These are phyloP conservation scores for Kryptolebias marmoratus DNA, from an alignment of 2,113 vertebrate species.

Conservation along the genomic window DNA sequence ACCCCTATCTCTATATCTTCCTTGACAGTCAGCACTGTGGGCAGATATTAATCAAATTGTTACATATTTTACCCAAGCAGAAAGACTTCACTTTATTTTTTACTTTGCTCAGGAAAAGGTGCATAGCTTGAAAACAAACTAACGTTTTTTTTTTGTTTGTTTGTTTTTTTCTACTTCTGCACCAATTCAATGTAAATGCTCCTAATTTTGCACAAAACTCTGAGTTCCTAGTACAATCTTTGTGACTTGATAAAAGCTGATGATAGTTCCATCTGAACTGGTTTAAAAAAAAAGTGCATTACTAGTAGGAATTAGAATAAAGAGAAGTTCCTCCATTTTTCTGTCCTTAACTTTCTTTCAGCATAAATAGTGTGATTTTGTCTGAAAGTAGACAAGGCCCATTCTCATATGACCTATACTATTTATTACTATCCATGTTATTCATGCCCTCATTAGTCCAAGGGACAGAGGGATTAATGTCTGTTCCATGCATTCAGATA, in stretches of 20 bases:
- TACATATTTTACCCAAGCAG: constrained; percentile 18
- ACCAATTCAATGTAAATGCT: background rate
- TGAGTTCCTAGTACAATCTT: background rate
- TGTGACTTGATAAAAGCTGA: constrained; percentile 14
- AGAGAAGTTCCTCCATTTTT: background rate
- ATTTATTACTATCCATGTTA: constrained; percentile 34
- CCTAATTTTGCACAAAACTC: background rate
- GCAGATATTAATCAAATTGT: constrained; percentile 45
- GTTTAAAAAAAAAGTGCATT: constrained; percentile 31
- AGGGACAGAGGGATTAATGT: constrained; percentile 40
- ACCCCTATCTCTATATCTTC: constrained; percentile 35
- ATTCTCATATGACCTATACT: constrained; percentile 19
- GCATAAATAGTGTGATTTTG: constrained; percentile 10
- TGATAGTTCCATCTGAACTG: background rate
- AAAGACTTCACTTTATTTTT: constrained; percentile 32
- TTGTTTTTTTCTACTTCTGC: background rate
- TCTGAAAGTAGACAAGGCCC: background rate
- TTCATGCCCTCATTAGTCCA: constrained; percentile 49
- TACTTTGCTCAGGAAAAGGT: constrained; percentile 33
- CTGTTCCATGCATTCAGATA: constrained; percentile 53
- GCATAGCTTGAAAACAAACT: constrained; percentile 16
- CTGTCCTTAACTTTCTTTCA: background rate
- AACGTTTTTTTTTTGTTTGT: background rate
- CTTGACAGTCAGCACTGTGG: constrained; percentile 37
- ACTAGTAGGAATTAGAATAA: constrained; percentile 14